These are phyloP conservation scores for Drosophila littoralis DNA, from an alignment of 1,140 invertebrate species.

Conservation along the genomic window DNA sequence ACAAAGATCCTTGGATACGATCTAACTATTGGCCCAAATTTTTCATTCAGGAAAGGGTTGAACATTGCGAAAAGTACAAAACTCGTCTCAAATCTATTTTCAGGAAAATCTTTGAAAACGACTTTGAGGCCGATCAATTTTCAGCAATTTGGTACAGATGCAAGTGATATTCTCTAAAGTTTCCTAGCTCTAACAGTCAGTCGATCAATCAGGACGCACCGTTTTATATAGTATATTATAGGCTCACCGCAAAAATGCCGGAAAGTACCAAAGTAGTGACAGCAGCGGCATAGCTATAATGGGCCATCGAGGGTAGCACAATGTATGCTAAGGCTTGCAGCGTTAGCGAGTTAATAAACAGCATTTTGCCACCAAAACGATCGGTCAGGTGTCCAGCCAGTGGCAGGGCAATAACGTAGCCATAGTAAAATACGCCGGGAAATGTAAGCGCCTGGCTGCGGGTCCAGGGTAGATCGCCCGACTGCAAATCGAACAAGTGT, in stretches of 20 bases:
- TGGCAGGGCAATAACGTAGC: slow-evolving; percentile 63
- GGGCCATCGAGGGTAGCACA: slow-evolving; percentile 61
- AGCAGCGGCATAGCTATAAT: slow-evolving; percentile 47
- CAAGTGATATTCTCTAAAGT: no score
- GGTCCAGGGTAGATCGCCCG: slow-evolving; percentile 63
- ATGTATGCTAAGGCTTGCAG: slow-evolving; percentile 53
- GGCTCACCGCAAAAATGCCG: slow-evolving; percentile 65
- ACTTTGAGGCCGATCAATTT: no score
- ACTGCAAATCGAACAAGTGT: slow-evolving; percentile 18
- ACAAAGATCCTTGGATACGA: no score
- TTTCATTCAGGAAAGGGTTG: no score
- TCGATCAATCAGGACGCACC: no score
- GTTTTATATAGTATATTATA: neutral
- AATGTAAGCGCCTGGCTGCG: slow-evolving; percentile 64
- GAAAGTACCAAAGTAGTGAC: slow-evolving; percentile 49
- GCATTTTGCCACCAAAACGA: slow-evolving; percentile 66
- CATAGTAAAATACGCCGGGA: slow-evolving; percentile 69
- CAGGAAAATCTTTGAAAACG: no score
- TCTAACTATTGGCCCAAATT: no score
- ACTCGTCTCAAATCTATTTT: no score
- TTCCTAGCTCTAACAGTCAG: no score
- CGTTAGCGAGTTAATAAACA: slow-evolving; percentile 64
- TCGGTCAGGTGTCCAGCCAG: slow-evolving; percentile 69
- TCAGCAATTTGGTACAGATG: no score
- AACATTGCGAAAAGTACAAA: no score